Evolutionary conservation across 2,888 invertebrate species (phyloP).

Genomic region (Zelleria hepariella): DNA sequence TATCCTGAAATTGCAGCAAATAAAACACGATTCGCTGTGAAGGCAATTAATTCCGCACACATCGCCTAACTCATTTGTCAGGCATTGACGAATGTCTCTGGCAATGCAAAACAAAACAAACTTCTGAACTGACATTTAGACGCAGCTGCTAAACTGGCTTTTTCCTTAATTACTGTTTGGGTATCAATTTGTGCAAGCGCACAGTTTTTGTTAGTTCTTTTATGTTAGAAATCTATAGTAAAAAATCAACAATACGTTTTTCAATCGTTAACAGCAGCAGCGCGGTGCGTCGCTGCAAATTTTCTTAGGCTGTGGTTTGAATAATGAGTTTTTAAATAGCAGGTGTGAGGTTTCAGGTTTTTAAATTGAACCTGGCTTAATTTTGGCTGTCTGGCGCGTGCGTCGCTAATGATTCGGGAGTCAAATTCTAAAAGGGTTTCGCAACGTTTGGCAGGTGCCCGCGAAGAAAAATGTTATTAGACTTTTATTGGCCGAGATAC

Average conservation of each 20-base stretch:
- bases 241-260: not conserved
- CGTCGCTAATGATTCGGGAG: not conserved
- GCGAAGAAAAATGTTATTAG: slow-evolving; percentile 2
- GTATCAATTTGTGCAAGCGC: not conserved
- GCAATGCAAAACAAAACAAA: not conserved
- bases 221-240: not conserved
- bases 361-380: not conserved
- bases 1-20: not conserved
- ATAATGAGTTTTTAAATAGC: not conserved
- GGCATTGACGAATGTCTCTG: not conserved
- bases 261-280: not conserved
- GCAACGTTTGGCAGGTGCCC: not conserved
- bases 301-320: not conserved
- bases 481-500: slow-evolving; percentile 1
- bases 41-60: not conserved
- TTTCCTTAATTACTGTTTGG: slow-evolving; percentile 1
- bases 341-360: not conserved
- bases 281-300: not conserved
- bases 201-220: not conserved
- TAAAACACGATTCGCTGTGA: not conserved
- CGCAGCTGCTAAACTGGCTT: not conserved
- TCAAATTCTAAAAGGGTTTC: not conserved
- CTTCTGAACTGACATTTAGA: not conserved
- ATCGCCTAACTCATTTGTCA: not conserved
- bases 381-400: not conserved